These are phyloP conservation scores for Polymixis flavicincta DNA, from an alignment of 2,888 invertebrate species.

Conservation along the genomic window DNA sequence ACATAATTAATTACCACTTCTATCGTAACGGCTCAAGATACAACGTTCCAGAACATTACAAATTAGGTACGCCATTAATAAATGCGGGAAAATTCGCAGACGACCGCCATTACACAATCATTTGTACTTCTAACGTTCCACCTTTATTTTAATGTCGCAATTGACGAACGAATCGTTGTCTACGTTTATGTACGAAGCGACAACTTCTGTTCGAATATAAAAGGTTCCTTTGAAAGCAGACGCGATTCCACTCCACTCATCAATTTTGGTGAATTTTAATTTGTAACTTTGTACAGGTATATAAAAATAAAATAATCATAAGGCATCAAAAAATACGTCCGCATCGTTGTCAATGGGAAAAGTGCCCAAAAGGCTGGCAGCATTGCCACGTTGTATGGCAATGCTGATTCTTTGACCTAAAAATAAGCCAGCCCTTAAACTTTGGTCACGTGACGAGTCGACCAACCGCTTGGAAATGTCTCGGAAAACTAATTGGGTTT, in stretches of 20 bases:
- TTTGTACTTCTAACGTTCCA: conserved; percentile 32
- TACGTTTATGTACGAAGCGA: conserved; percentile 10
- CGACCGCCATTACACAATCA: conserved; percentile 37
- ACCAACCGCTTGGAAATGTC: too few relatives aligned
- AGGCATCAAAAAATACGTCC: too few relatives aligned
- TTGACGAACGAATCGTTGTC: conserved; percentile 29
- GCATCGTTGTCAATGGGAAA: too few relatives aligned
- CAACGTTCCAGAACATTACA: conserved; percentile 23
- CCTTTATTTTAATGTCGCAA: conserved; percentile 49
- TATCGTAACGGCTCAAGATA: conserved; percentile 7
- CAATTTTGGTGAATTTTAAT: not conserved
- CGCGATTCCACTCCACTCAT: conserved; percentile 10
- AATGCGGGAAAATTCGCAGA: conserved; percentile 39
- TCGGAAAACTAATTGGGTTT: too few relatives aligned
- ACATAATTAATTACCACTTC: conserved; percentile 33
- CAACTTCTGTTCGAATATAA: conserved; percentile 16
- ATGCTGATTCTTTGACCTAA: too few relatives aligned
- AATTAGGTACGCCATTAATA: conserved; percentile 43
- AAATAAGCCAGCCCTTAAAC: too few relatives aligned
- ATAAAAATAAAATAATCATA: too few relatives aligned
- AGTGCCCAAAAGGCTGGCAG: too few relatives aligned
- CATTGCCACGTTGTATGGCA: too few relatives aligned
- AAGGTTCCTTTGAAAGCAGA: conserved; percentile 7
- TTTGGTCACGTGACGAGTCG: too few relatives aligned
- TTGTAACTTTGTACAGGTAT: too few relatives aligned